A percentile compares a stretch with the other conserved stretches of the same genome.
Evolutionary conservation across 2,797 vertebrate species (phyloP).

Genomic region (Phyllotis vaccarum): DNA sequence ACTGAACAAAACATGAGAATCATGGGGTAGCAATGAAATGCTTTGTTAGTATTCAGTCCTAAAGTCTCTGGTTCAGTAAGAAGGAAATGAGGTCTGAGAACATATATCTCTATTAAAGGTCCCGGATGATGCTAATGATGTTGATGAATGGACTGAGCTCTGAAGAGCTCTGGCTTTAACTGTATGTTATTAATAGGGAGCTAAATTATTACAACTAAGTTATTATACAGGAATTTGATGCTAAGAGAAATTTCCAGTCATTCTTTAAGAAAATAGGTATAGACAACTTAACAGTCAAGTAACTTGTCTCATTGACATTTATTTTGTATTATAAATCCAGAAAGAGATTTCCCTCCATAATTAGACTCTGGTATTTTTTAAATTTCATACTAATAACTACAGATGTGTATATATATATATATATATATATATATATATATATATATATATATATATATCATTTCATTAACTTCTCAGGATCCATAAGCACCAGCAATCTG

Average conservation of each 20-base stretch:
- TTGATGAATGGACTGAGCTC: background rate
- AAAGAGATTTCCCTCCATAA: background rate
- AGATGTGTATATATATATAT: background rate
- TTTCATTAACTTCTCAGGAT: background rate
- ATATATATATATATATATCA: no score
- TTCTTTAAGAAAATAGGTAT: background rate
- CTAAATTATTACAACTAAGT: background rate
- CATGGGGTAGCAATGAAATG: background rate
- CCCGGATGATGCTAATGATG: background rate
- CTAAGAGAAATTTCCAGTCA: background rate
- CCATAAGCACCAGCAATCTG: background rate
- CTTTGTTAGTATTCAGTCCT: background rate
- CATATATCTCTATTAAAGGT: background rate
- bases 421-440: fast-evolving
- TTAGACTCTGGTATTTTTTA: background rate
- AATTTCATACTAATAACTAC: background rate
- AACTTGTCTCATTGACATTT: background rate
- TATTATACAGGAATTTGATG: background rate
- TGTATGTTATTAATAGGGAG: no score
- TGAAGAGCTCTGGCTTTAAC: background rate
- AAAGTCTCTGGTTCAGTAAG: background rate
- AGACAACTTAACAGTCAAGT: background rate
- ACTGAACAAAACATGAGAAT: background rate
- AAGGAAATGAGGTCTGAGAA: background rate
- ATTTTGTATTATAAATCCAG: background rate